Evolutionary conservation across 2,113 vertebrate genomes (phyloP).

Genomic region (Halcyon malimbica): DNA sequence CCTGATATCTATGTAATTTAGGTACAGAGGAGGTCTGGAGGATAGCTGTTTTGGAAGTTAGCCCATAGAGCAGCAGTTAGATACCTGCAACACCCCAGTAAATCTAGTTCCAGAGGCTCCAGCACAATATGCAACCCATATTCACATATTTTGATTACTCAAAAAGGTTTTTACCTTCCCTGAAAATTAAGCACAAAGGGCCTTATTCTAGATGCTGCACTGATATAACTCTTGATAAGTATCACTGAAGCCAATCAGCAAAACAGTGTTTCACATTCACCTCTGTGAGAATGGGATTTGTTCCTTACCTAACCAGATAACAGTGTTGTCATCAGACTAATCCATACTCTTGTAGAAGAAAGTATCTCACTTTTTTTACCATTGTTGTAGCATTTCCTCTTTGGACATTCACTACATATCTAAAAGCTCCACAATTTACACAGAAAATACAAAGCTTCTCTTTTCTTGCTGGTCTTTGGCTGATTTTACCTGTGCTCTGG

Average conservation of each 20-base stretch:
- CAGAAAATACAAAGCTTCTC: neutral
- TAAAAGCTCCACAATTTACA: neutral
- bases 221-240: neutral
- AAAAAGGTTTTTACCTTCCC: neutral
- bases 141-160: slow-evolving; percentile 3
- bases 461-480: neutral
- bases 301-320: neutral
- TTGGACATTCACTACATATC: neutral
- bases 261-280: neutral
- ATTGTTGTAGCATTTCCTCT: neutral
- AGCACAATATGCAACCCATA: neutral
- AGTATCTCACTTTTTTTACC: neutral
- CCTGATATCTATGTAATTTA: neutral
- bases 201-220: neutral
- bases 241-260: neutral
- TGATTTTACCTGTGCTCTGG: neutral
- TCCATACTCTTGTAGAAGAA: neutral
- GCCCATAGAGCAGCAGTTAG: neutral
- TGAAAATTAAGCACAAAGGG: neutral
- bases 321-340: neutral
- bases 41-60: neutral
- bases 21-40: neutral
- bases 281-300: neutral
- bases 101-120: neutral
- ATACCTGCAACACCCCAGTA: neutral